Base-by-base conservation (phyloP, 2,797 vertebrate species). In the Hypotaenidia philippensis region DNA sequence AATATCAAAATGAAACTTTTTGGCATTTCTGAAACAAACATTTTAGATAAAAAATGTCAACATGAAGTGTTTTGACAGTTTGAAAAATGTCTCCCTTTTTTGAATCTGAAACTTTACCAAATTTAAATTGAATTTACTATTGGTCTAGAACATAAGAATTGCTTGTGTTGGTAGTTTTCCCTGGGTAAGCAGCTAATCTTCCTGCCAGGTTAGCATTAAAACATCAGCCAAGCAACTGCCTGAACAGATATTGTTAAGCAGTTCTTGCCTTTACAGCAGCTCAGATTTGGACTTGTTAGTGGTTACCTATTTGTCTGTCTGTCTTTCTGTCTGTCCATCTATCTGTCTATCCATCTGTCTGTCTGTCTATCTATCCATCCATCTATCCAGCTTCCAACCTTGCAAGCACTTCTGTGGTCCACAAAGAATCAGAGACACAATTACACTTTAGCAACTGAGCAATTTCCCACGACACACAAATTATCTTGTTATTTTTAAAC, bases 21-120 rank as follows among this genome's bases (percentile, higher is more conserved):
- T 84, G 83, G 70, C 88, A 87, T 92, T 95, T 97, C 76, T 93
- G 95, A 90, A 91, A 94, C 38, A 96, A 97, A 94, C 85, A 94
- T 81, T 93, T 79, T 80, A 49, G 77, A 91, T 93, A 91, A 95
- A 95, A 97, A 95, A 95, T 82, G 90, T 79, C 93, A 95, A 76
- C 66, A 34, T 88, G 80, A 90, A 94, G 84, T 94, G 91, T 94
- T 97, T 95, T 95, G 94, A 93, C 93, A 81, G 63, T 93, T 95
- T 87, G 72, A 94, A 93, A 87, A 96, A 95, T 87, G 56, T 57
- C 81, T 92, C 71, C 27, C 14, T 79, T 76, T 87, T 90, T 79
- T 61, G 66, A 56, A 56, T 82, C 68, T 83, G 81, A 96, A 96
- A 83, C 83, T 74, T 90, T 57, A 89, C 75, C 83, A 90, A 92